A percentile compares a stretch with the other conserved stretches of the same genome.
Evolutionary conservation across 2,113 vertebrate genomes (phyloP).

Genomic region (Gobiocypris rarus): DNA sequence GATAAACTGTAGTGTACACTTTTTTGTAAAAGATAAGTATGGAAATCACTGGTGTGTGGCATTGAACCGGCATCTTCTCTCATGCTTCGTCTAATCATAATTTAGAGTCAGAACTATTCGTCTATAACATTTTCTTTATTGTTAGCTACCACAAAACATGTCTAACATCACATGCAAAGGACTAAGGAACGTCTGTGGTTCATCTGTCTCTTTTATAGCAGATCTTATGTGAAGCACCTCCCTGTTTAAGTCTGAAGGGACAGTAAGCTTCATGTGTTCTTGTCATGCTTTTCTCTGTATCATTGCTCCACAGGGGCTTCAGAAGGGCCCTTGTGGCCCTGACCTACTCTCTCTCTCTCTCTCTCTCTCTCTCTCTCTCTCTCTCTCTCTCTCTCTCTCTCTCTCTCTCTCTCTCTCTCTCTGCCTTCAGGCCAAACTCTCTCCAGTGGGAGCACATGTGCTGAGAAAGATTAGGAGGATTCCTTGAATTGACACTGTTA

Average conservation of each 20-base stretch:
- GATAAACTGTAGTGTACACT: background rate
- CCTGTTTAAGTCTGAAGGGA: constrained; percentile 3
- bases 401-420: constrained; percentile 39
- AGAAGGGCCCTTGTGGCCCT: constrained; percentile 19
- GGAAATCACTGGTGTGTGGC: background rate
- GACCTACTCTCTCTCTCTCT: constrained; percentile 16
- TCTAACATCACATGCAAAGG: background rate
- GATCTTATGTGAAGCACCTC: background rate
- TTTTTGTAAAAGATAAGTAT: too few species aligned
- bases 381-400: constrained; percentile 44
- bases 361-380: background rate
- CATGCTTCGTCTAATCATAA: background rate
- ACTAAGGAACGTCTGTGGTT: background rate
- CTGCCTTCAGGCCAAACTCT: constrained; percentile 44
- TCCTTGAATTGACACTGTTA: constrained; percentile 53
- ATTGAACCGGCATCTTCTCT: background rate
- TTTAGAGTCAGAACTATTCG: background rate
- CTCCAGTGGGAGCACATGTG: constrained; percentile 21
- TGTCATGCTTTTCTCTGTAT: background rate
- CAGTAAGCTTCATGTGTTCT: background rate
- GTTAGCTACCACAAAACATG: background rate
- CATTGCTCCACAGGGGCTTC: background rate
- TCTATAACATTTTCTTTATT: background rate
- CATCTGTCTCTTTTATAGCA: constrained; percentile 38
- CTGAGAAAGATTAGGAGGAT: constrained; percentile 39